Base-by-base conservation (phyloP, 1,140 invertebrate genomes). In the Pinna nobilis region DNA sequence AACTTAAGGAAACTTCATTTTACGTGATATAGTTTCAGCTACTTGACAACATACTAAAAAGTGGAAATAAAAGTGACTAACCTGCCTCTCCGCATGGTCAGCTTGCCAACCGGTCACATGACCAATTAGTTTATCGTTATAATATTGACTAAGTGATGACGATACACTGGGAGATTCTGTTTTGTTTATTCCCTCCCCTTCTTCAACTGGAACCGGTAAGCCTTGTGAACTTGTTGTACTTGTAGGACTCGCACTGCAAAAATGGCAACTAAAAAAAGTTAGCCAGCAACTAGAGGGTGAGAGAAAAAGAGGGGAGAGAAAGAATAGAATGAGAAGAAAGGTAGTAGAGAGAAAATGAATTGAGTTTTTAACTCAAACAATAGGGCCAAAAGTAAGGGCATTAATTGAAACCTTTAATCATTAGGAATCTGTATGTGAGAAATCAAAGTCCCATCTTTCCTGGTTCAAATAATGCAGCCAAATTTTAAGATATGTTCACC, bases 41-140 rank as follows among this genome's bases (percentile, higher is more conserved):
- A 23, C 9, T 53, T 9, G 39, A 53, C 13, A 9, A 9, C 50
- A 53, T 20, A 53, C 7, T 53, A 53, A 25, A 53, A 7, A 25
- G 7, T 13, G 50, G 23, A 9, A 53, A 20, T 13, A 9, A 13
- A 9, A 53, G 9, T 7, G 23, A 53, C 13, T 69, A 90, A 97
- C 96, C 93, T 98, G 96, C 92, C 95, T 96, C 90, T 98, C 96
- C 73, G 96, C 91, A 82, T 94, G 93, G 84, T 98, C 96, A 18
- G 95, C 95, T 69, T 95, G 95, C 94, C 97, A 98, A 55, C 94
- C 95, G 76, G 93, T 93, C 65, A 98, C 96, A 89, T 98, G 97
- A 83, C 93, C 92, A 71, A 96, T 95, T 78, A 98, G 91, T 90
- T 97, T 95, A 87, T 95, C 93, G 77, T 96, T 92, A 90, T 95